phyloP scores from a whole-genome alignment of 2,797 vertebrate species.

The Danio tinwini region DNA sequence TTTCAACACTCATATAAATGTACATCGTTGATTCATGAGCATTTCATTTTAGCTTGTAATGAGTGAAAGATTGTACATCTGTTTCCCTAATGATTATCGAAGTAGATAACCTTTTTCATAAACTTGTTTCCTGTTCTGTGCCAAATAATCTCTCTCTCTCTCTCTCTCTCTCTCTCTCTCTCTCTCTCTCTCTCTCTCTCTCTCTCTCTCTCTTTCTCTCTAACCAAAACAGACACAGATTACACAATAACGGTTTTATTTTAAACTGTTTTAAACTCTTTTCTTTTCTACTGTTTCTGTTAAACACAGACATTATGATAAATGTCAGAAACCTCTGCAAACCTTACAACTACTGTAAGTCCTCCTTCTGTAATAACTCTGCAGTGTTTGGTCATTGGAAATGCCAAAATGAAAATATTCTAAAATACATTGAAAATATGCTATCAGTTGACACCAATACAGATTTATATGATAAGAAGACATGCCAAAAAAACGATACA shows the following conservation, averaged over 20 bases:
- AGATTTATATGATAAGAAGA: no score
- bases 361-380: not conserved
- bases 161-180: not conserved
- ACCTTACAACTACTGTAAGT: not conserved
- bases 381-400: not conserved
- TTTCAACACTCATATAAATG: constrained; percentile 5
- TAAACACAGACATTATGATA: constrained; percentile 30
- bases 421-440: no score
- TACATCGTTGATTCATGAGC: not conserved
- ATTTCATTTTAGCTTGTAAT: constrained; percentile 36
- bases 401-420: no score
- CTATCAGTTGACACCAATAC: no score
- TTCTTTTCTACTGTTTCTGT: constrained; percentile 1
- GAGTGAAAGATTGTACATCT: constrained; percentile 53
- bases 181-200: no score
- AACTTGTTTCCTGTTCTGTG: constrained; percentile 51
- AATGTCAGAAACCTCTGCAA: constrained; percentile 2
- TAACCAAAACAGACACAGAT: not conserved
- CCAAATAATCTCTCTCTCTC: constrained; percentile 25
- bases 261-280: no score
- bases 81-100: constrained; percentile 47
- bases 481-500: no score
- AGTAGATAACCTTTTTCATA: constrained; percentile 53
- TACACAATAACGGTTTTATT: not conserved
- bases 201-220: no score